phyloP scores from a whole-genome alignment of 1,140 invertebrate genomes.

The Psilanteris sp. region DNA sequence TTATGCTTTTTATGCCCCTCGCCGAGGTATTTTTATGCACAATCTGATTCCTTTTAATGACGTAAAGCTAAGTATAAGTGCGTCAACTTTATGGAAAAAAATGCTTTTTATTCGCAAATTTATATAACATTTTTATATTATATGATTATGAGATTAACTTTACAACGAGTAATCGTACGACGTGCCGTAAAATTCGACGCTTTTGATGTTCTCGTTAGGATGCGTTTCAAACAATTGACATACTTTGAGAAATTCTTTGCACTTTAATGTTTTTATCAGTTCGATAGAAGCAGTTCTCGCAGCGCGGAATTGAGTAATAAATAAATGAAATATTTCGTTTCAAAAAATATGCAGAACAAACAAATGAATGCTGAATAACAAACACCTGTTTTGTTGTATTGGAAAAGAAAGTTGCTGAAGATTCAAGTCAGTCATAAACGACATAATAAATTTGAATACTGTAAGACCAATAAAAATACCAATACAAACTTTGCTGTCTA shows the following conservation, averaged over 20 bases:
- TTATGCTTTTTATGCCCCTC: constrained; percentile 12
- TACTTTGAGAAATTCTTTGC: background rate
- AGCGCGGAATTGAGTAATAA: no score
- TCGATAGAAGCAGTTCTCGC: no score
- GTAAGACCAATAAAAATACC: no score
- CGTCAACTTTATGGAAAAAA: constrained; percentile 40
- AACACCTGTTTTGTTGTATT: no score
- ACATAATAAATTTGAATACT: no score
- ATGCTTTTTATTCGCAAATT: constrained; percentile 13
- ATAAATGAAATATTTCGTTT: no score
- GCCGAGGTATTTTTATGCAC: constrained; percentile 34
- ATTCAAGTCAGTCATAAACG: no score
- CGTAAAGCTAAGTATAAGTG: constrained; percentile 4
- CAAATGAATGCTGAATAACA: no score
- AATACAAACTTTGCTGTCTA: no score
- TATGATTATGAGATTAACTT: constrained; percentile 49
- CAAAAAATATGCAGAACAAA: no score
- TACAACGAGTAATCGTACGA: constrained; percentile 15
- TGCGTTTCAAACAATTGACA: constrained; percentile 1
- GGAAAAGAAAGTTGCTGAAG: no score
- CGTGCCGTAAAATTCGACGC: constrained; percentile 33
- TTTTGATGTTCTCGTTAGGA: constrained; percentile 29
- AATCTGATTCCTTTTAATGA: constrained; percentile 38
- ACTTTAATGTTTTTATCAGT: constrained; percentile 8
- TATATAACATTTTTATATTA: constrained; percentile 35